Evolutionary conservation across 2,888 invertebrate species (phyloP).

Genomic region (Acleris laterana): DNA sequence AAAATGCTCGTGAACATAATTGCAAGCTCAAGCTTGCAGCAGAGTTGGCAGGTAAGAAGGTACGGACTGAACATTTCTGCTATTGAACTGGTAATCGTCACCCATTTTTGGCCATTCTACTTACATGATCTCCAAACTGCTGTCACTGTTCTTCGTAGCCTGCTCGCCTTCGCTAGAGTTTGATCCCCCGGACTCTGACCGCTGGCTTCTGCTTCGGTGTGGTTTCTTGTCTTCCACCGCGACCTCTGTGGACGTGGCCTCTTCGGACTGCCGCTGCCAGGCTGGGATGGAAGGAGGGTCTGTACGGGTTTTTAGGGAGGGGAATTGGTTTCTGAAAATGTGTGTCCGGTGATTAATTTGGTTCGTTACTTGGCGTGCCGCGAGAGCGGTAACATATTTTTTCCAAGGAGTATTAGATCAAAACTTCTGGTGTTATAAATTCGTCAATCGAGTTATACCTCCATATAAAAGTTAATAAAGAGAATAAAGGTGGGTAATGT

Average conservation of each 20-base stretch:
- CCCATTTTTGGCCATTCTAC: slow-evolving; percentile 38
- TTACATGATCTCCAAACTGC: slow-evolving; percentile 90
- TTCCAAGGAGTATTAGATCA: too few species aligned
- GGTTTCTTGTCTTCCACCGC: slow-evolving; percentile 62
- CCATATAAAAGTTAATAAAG: too few species aligned
- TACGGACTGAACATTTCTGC: too few species aligned
- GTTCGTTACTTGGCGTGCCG: not conserved
- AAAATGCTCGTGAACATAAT: too few species aligned
- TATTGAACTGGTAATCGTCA: too few species aligned
- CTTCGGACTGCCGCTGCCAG: slow-evolving; percentile 89
- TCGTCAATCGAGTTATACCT: too few species aligned
- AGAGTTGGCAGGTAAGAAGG: too few species aligned
- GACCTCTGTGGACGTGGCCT: slow-evolving; percentile 67
- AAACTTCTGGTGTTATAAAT: too few species aligned
- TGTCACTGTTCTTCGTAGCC: slow-evolving; percentile 89
- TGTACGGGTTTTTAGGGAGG: slow-evolving; percentile 85
- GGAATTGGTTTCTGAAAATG: slow-evolving; percentile 89
- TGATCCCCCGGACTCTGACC: slow-evolving; percentile 87
- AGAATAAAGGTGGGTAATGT: too few species aligned
- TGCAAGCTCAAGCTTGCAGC: too few species aligned
- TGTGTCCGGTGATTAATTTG: not conserved
- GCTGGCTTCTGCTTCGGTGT: slow-evolving; percentile 79
- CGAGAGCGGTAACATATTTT: too few species aligned
- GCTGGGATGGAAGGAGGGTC: slow-evolving; percentile 90
- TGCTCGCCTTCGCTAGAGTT: slow-evolving; percentile 89